Base-by-base conservation (phyloP, 2,888 invertebrate species). In the Exocentrus adspersus region DNA sequence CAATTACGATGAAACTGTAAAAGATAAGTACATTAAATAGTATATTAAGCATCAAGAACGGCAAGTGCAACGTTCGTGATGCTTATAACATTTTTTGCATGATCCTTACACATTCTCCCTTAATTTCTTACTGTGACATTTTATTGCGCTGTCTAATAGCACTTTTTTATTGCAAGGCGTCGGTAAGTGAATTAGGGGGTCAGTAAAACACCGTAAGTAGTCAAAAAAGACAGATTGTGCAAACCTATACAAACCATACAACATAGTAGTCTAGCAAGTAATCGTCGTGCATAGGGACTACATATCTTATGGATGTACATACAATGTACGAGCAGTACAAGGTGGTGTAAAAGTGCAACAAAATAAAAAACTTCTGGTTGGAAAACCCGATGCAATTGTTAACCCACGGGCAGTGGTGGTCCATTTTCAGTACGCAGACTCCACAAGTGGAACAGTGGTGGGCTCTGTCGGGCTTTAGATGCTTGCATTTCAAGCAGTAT, bases 321-420 rank as follows among this genome's bases (percentile, higher is more conserved):
- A 68, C 48, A 48, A 62, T 73, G 43, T 69, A 72, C 16, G 60
- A 10, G 32, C 71, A 73, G 53, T 70, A 71, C 2, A 69, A 19
- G 28, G 57, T 67, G 2, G 65, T 64, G 59, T 78, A 78, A 42
- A 78, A 62, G 7, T 77, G 51, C 16, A 70, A 63, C 12, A 79
- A 54, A 21, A 78, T 46, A 57, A 78, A 79, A 10, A 66, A 67
- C 65, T 79, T 79, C 46, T 78, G 75, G 54, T 78, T 79, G 12
- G 65, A 62, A 61, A 71, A 75, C 20, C 77, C 76, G 12, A 79
- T 67, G 54, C 79, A 79, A 53, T 77, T 79, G 41, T 72, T 70
- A 10, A 78, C 54, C 79, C 79, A 79, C 5, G 77, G 77, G 54
- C 79, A 79, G 53, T 79, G 79, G 62, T 79, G 79, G 56, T 79